These are phyloP conservation scores for Drosophila pseudoobscura DNA, from an alignment of 1,140 invertebrate genomes.

Conservation along the genomic window DNA sequence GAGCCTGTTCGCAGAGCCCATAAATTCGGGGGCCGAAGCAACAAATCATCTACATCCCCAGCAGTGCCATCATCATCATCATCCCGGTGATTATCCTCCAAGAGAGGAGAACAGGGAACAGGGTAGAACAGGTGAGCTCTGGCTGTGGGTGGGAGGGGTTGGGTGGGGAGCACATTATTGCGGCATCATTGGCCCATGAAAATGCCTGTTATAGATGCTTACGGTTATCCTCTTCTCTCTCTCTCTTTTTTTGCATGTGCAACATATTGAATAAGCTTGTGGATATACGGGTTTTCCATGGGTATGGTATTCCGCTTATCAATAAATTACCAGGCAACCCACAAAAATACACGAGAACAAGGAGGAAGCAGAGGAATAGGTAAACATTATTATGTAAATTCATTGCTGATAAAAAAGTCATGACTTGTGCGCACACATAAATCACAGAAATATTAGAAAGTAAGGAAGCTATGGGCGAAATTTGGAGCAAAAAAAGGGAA, in stretches of 20 bases:
- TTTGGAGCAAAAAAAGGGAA: neutral
- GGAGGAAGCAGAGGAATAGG: constrained; percentile 9
- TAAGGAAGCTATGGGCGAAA: neutral
- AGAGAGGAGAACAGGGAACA: neutral
- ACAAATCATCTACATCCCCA: constrained; percentile 64
- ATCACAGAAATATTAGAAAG: constrained; percentile 27
- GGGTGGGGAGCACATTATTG: constrained; percentile 50
- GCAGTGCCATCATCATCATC: constrained; percentile 12
- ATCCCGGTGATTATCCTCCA: constrained; percentile 17
- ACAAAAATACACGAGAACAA: constrained; percentile 9
- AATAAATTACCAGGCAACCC: constrained; percentile 66
- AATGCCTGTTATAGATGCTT: constrained; percentile 40
- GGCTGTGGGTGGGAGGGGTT: neutral
- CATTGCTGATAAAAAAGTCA: constrained; percentile 57
- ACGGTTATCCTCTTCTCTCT: too few relatives aligned
- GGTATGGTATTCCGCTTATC: constrained; percentile 52
- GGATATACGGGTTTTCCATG: neutral
- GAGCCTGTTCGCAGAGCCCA: constrained; percentile 46
- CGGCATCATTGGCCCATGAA: constrained; percentile 72
- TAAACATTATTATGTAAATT: constrained; percentile 74
- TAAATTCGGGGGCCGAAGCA: constrained; percentile 60
- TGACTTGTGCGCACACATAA: constrained; percentile 54
- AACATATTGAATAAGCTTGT: constrained; percentile 61
- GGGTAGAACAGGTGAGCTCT: neutral
- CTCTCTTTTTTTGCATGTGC: constrained; percentile 27